Conservation (phyloP, 2,888 invertebrate species). For the Cyclophora punctaria region DNA sequence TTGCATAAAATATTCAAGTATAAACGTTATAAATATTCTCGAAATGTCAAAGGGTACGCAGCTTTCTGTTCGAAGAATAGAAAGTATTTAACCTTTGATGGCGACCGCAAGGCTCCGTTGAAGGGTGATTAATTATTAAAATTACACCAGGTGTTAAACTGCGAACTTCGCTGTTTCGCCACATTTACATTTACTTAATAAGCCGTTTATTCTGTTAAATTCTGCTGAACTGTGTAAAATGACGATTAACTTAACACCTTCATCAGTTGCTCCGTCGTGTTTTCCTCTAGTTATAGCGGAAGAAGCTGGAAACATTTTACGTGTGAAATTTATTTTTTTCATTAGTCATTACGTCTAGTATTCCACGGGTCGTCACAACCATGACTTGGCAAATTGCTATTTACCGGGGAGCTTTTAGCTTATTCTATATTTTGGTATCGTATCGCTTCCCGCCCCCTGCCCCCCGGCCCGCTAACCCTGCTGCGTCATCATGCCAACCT, state of each 20-base stretch:
- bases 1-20: too few relatives aligned
- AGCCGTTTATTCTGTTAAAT: constrained; percentile 5
- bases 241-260: too few relatives aligned
- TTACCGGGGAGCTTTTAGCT: constrained; percentile 29
- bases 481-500: constrained; percentile 27
- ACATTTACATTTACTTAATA: constrained; percentile 10
- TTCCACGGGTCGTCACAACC: constrained; percentile 20
- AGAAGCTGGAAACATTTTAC: too few relatives aligned
- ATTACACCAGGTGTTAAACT: constrained; percentile 13
- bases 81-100: not conserved
- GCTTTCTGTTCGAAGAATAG: too few relatives aligned
- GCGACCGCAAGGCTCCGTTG: constrained; percentile 1
- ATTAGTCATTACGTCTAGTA: constrained; percentile 16
- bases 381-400: constrained; percentile 29
- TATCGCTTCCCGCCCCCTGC: constrained; percentile 16
- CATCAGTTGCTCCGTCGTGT: constrained; percentile 2
- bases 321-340: constrained; percentile 20
- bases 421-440: constrained; percentile 24
- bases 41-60: too few relatives aligned
- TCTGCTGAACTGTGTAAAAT: constrained; percentile 3
- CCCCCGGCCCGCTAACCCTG: constrained; percentile 2
- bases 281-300: constrained; percentile 1
- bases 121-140: constrained; percentile 13
- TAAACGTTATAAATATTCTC: too few relatives aligned
- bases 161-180: constrained; percentile 9